Evolutionary conservation across 2,888 invertebrate genomes (phyloP).

Genomic region (Drosophila affinis): DNA sequence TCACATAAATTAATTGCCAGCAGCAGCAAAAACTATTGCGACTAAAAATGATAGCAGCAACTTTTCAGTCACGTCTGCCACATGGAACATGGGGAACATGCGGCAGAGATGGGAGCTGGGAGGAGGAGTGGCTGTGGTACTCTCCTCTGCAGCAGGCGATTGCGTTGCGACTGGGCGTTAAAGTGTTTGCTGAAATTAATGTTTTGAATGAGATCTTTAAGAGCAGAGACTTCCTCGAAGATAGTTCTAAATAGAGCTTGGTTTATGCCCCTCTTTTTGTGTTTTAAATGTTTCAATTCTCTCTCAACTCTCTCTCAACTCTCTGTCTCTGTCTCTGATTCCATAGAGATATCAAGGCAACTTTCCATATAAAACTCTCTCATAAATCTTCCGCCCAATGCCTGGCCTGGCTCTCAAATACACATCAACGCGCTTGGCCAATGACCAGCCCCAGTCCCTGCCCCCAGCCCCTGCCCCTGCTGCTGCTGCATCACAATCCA

Average conservation of each 20-base stretch:
- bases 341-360: slow-evolving; percentile 2
- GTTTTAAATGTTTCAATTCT: too few relatives aligned
- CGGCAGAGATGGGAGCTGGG: neutral
- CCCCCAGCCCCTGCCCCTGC: neutral
- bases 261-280: neutral
- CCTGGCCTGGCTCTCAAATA: slow-evolving; percentile 34
- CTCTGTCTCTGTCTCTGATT: too few relatives aligned
- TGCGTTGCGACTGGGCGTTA: neutral
- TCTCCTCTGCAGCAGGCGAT: neutral
- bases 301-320: too few relatives aligned
- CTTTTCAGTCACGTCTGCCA: slow-evolving; percentile 64
- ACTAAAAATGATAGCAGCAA: slow-evolving; percentile 47
- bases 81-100: slow-evolving; percentile 37
- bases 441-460: slow-evolving; percentile 24
- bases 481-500: slow-evolving; percentile 10
- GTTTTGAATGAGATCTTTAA: neutral
- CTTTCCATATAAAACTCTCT: neutral
- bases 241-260: too few relatives aligned
- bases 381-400: slow-evolving; percentile 22
- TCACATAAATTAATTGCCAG: slow-evolving; percentile 56
- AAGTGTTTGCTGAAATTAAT: neutral
- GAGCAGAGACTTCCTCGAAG: neutral
- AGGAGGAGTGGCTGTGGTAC: neutral
- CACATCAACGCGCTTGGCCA: slow-evolving; percentile 51
- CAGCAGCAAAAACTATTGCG: slow-evolving; percentile 28